phyloP scores from a whole-genome alignment of 2,113 vertebrate species.

The Colistium nudipinnis region DNA sequence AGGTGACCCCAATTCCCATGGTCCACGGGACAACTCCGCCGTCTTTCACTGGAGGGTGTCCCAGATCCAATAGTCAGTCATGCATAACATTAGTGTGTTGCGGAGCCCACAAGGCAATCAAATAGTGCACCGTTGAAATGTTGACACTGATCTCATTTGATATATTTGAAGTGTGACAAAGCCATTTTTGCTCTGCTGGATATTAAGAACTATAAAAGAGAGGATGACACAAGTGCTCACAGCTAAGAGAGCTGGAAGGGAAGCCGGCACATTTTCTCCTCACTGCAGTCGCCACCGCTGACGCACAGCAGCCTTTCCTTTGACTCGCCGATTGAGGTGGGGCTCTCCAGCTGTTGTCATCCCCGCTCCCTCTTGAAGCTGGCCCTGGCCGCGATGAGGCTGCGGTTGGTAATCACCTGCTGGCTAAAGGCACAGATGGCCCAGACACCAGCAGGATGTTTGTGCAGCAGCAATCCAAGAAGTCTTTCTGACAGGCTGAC shows the following conservation, averaged over 20 bases:
- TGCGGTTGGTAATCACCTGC: constrained; percentile 72
- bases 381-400: constrained; percentile 57
- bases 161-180: constrained; percentile 75
- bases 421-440: constrained; percentile 75
- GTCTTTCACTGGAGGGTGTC: constrained; percentile 67
- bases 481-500: constrained; percentile 58
- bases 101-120: constrained; percentile 71
- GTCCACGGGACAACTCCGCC: constrained; percentile 49
- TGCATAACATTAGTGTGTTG: constrained; percentile 72
- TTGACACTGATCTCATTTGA: constrained; percentile 78
- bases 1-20: constrained; percentile 70
- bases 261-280: constrained; percentile 36
- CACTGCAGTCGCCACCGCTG: constrained; percentile 29
- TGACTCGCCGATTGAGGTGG: constrained; percentile 41
- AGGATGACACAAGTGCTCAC: constrained; percentile 57
- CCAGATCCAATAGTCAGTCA: constrained; percentile 70
- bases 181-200: constrained; percentile 70
- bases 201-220: constrained; percentile 57
- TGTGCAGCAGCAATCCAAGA: constrained; percentile 59
- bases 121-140: constrained; percentile 63
- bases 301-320: constrained; percentile 44
- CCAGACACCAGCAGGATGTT: constrained; percentile 68
- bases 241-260: constrained; percentile 36
- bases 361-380: constrained; percentile 50
- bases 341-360: constrained; percentile 69